Evolutionary conservation across 2,888 invertebrate species (phyloP).

Genomic region (Eumacrocentrus americanus): DNA sequence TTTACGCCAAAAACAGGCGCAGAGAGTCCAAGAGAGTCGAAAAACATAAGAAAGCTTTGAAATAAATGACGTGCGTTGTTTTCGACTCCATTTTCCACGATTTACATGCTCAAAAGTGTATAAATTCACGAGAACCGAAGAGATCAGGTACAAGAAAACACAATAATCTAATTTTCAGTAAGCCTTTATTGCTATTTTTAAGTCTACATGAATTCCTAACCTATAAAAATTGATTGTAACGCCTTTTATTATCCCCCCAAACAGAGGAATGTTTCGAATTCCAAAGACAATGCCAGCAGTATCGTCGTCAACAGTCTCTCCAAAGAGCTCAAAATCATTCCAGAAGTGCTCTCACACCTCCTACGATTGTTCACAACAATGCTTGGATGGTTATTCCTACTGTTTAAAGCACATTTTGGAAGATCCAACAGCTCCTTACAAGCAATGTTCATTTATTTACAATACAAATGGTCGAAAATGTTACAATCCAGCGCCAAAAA

Average conservation of each 20-base stretch:
- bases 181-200: background rate
- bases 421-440: slow-evolving; percentile 83
- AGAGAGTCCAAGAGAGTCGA: background rate
- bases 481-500: slow-evolving; percentile 76
- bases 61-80: too few species aligned
- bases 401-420: slow-evolving; percentile 84
- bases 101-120: background rate
- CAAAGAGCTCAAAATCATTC: slow-evolving; percentile 33
- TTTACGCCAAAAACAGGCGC: too few species aligned
- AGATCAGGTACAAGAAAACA: background rate
- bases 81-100: background rate
- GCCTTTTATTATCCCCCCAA: background rate
- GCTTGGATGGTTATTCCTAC: slow-evolving; percentile 75
- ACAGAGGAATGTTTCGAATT: slow-evolving; percentile 51
- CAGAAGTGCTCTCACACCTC: slow-evolving; percentile 63
- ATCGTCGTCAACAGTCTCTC: slow-evolving; percentile 14
- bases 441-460: slow-evolving; percentile 77
- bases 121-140: background rate
- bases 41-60: background rate
- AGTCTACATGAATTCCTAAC: too few species aligned
- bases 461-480: slow-evolving; percentile 76
- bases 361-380: slow-evolving; percentile 72
- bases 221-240: background rate
- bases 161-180: background rate
- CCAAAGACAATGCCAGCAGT: slow-evolving; percentile 48